Conservation (phyloP, 2,797 vertebrate genomes). For the Adrianichthys oophorus region DNA sequence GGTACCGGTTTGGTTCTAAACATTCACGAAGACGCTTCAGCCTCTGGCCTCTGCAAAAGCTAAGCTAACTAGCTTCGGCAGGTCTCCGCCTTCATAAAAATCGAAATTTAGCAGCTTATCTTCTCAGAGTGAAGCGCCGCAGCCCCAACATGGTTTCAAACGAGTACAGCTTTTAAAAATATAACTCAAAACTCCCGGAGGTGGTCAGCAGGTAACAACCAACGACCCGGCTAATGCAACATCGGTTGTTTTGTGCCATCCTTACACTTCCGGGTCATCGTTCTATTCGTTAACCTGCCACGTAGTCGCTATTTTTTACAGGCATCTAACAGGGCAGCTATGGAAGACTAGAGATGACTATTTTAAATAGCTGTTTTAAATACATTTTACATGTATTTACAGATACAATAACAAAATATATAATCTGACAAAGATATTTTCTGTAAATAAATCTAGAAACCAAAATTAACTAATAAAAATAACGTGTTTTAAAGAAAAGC, state of each 20-base stretch:
- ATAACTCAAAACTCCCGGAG: conserved; percentile 23
- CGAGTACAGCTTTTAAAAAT: not conserved
- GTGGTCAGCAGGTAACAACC: conserved; percentile 9
- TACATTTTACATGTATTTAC: too few species aligned
- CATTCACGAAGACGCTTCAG: conserved; percentile 13
- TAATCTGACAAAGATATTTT: too few species aligned
- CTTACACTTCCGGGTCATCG: conserved; percentile 57
- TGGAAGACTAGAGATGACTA: too few species aligned
- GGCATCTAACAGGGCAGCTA: too few species aligned
- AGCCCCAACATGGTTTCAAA: conserved; percentile 5
- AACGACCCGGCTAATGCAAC: conserved; percentile 7
- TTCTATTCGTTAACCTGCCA: conserved; percentile 41
- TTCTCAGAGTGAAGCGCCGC: too few species aligned
- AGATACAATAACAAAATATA: too few species aligned
- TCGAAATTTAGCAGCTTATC: too few species aligned
- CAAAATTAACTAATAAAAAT: too few species aligned
- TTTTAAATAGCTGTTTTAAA: too few species aligned
- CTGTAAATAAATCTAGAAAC: too few species aligned
- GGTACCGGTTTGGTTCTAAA: conserved; percentile 20
- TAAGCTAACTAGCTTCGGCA: conserved; percentile 52
- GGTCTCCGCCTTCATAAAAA: too few species aligned
- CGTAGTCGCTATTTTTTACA: conserved; percentile 27
- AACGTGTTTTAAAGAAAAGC: too few species aligned
- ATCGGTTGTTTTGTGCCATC: conserved; percentile 39
- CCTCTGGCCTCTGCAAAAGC: conserved; percentile 42